These are phyloP conservation scores for Volucella inanis DNA, from an alignment of 2,888 invertebrate species.

Conservation along the genomic window DNA sequence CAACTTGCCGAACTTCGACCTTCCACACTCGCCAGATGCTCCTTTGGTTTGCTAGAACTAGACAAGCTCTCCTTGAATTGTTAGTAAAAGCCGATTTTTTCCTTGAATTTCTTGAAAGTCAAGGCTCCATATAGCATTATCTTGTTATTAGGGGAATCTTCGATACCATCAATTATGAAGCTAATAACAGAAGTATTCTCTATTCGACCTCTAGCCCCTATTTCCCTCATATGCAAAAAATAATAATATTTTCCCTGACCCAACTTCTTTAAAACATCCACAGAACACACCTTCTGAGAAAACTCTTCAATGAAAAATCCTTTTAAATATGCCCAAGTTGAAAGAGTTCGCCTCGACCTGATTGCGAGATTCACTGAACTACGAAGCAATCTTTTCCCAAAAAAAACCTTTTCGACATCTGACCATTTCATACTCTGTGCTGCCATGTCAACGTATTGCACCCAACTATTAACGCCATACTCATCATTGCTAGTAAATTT, in stretches of 20 bases:
- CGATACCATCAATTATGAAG: too few relatives aligned
- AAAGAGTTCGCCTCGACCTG: neutral
- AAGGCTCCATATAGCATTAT: too few relatives aligned
- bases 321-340: conserved; percentile 11
- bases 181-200: too few relatives aligned
- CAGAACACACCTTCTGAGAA: conserved; percentile 12
- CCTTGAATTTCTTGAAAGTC: too few relatives aligned
- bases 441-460: conserved; percentile 16
- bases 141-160: too few relatives aligned
- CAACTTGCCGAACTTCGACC: too few relatives aligned
- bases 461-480: conserved; percentile 20
- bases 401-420: conserved; percentile 10
- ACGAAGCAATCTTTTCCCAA: conserved; percentile 8
- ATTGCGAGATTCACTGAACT: conserved; percentile 20
- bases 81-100: too few relatives aligned
- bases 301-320: conserved; percentile 18
- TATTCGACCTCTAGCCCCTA: neutral
- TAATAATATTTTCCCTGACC: conserved; percentile 2
- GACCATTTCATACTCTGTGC: conserved; percentile 14
- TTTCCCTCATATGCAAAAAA: neutral
- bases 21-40: too few relatives aligned
- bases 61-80: too few relatives aligned
- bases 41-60: too few relatives aligned
- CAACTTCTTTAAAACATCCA: conserved; percentile 14
- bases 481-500: conserved; percentile 19